Conservation (phyloP, 2,113 vertebrate genomes). For the Hirundichthys speculiger region DNA sequence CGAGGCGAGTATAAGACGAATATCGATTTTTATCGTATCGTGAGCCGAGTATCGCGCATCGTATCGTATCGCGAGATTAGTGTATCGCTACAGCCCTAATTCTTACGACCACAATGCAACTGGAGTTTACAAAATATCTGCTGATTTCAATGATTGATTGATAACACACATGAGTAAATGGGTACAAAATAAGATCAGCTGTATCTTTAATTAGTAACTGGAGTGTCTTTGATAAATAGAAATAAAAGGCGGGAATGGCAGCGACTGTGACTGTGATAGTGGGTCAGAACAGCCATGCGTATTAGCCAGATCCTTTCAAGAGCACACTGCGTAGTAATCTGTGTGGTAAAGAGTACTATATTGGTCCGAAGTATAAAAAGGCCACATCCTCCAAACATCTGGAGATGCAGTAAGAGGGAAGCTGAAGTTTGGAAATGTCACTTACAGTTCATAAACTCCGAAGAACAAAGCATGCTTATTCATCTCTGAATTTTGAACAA, state of each 20-base stretch:
- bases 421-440: slow-evolving; percentile 58
- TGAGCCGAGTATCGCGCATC: no score
- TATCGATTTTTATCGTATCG: no score
- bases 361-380: slow-evolving; percentile 58
- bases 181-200: not conserved
- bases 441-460: slow-evolving; percentile 59
- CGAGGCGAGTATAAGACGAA: no score
- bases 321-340: slow-evolving; percentile 52
- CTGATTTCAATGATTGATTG: no score
- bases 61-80: no score
- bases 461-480: slow-evolving; percentile 74
- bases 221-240: not conserved
- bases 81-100: no score
- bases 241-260: no score
- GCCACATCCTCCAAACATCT: slow-evolving; percentile 73
- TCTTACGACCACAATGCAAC: no score
- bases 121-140: no score
- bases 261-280: slow-evolving; percentile 24
- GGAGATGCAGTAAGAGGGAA: slow-evolving; percentile 52
- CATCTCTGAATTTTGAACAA: slow-evolving; percentile 67
- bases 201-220: not conserved
- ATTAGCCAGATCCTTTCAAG: slow-evolving; percentile 32
- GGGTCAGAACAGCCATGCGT: slow-evolving; percentile 33
- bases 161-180: not conserved
- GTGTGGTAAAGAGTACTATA: slow-evolving; percentile 56